A percentile compares a stretch with the other conserved stretches of the same genome.
Conservation (phyloP, 1,140 invertebrate species). For the Argopecten irradians region DNA sequence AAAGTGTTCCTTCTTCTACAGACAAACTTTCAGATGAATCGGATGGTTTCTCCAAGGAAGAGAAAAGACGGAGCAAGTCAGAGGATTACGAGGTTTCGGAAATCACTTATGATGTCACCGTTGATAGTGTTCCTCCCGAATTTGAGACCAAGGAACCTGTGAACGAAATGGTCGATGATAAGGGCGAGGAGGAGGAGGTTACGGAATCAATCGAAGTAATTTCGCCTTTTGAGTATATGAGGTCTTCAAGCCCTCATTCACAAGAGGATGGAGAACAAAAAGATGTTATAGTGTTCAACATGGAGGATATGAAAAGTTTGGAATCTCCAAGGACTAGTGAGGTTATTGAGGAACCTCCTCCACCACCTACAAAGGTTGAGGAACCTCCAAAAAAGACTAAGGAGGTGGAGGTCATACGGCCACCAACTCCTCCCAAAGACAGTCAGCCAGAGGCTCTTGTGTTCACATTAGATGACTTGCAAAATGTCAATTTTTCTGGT, state of each 20-base stretch:
- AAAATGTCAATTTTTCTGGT: slow-evolving; percentile 64
- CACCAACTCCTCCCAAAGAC: slow-evolving; percentile 51
- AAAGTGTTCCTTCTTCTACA: not conserved
- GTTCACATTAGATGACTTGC: slow-evolving; percentile 66
- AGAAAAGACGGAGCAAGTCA: not conserved
- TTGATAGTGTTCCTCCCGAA: slow-evolving; percentile 62
- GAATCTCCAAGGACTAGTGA: slow-evolving; percentile 22
- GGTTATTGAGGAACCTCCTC: slow-evolving; percentile 10
- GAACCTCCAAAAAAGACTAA: not conserved
- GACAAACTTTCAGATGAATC: slow-evolving; percentile 30
- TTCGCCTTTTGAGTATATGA: not conserved
- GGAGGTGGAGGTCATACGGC: slow-evolving; percentile 24
- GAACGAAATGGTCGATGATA: slow-evolving; percentile 26
- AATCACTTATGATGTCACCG: slow-evolving; percentile 60
- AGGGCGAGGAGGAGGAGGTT: slow-evolving; percentile 29
- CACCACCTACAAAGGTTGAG: not conserved
- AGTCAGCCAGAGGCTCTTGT: slow-evolving; percentile 75
- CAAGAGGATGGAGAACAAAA: not conserved
- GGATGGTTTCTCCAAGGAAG: slow-evolving; percentile 26
- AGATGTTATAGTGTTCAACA: not conserved
- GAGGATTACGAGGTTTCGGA: slow-evolving; percentile 57
- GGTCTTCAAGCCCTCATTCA: not conserved
- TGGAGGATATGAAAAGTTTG: not conserved
- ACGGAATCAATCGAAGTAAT: slow-evolving; percentile 20
- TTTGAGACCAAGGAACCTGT: slow-evolving; percentile 55